Evolutionary conservation across 1,140 invertebrate species (phyloP), one percentile per base, ranked within the genome.

Genomic region (Tetragnatha versicolor): DNA sequence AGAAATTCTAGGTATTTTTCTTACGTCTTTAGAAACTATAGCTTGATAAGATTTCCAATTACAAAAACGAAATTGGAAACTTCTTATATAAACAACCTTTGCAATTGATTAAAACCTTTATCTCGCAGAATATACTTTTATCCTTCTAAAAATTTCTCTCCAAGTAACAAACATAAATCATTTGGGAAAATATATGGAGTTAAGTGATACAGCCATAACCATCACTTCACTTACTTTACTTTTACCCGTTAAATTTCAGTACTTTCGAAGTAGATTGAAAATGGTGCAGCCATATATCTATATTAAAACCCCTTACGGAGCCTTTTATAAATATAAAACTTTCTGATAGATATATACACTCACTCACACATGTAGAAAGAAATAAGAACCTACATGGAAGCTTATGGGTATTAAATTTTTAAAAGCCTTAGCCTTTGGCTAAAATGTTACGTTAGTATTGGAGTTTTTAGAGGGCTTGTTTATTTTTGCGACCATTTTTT

Each of bases 391-490:
- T 70, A 4, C 20, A 39, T 31, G 20, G 22, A 51, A 29, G 47
- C 49, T 70, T 70, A 70, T 70, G 49, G 49, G 68, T 70, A 55
- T 70, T 70, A 70, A 70, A 55, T 70, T 70, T 70, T 70, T 55
- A 70, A 70, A 70, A 70, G 49, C 37, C 20, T 35, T 20, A 27
- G 68, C 68, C 68, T 53, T 70, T 70, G 68, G 49, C 68, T 55
- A 70, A 39, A 53, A 51, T 5, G n/a, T 22, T 35, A 25, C 68
- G 31, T 70, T 35, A 49, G 55, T 70, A 55, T 70, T 70, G 49
- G 68, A 55, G 68, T 55, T 70, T 70, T 70, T 70, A 55, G 49
- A 27, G 55, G 27, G 53, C 37, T 55, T 70, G 37, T 70, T 53
- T 49, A 55, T 70, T 70, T 70, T 70, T 31, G 37, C 42, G 35